Percentiles rank a stretch among this genome's conserved stretches.
phyloP scores from a whole-genome alignment of 2,113 vertebrate genomes.

The Engraulis encrasicolus region DNA sequence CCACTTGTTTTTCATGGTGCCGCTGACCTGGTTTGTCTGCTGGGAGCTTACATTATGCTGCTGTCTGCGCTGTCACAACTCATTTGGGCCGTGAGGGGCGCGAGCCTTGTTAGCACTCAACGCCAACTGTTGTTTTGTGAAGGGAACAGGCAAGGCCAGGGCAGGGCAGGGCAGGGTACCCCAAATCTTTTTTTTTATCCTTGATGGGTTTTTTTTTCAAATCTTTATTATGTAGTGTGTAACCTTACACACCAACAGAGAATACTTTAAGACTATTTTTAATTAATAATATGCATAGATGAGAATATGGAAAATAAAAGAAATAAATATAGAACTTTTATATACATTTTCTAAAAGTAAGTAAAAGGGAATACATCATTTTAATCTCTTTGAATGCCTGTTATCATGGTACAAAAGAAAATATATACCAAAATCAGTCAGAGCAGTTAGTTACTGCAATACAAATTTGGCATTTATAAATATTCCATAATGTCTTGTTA shows the following conservation, averaged over 20 bases:
- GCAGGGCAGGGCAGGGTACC: too few species aligned
- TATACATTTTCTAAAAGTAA: too few species aligned
- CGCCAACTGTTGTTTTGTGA: slow-evolving; percentile 15
- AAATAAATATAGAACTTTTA: too few species aligned
- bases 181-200: too few species aligned
- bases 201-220: too few species aligned
- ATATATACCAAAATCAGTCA: background rate
- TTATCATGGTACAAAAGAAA: background rate
- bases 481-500: background rate
- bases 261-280: background rate
- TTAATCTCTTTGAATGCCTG: background rate
- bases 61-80: slow-evolving; percentile 14
- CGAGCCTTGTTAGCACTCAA: background rate
- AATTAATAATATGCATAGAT: background rate
- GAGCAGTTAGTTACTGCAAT: background rate
- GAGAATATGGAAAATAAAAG: background rate
- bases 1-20: slow-evolving; percentile 21
- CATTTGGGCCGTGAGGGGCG: background rate
- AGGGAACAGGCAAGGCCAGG: too few species aligned
- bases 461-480: background rate
- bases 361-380: background rate
- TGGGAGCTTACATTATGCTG: slow-evolving; percentile 15
- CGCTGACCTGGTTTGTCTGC: slow-evolving; percentile 19
- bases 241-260: too few species aligned
- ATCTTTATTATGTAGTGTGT: too few species aligned